Conservation (phyloP, 2,797 vertebrate species). For the Bovichtus variegatus region DNA sequence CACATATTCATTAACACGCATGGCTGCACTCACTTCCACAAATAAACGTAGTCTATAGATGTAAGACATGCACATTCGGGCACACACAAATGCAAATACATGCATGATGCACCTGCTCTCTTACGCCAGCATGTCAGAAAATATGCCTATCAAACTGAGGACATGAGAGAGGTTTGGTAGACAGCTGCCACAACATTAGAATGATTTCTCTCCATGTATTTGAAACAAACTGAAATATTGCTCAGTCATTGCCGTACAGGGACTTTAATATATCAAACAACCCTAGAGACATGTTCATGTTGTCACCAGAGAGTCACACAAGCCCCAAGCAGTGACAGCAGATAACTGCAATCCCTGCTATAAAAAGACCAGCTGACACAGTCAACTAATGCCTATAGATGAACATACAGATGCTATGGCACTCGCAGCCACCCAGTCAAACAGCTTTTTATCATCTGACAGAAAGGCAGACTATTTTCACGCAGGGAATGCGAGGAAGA, state of each 20-base stretch:
- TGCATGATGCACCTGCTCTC: conserved; percentile 33
- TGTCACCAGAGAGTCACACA: conserved; percentile 57
- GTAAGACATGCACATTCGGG: conserved; percentile 10
- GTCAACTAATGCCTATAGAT: conserved; percentile 65
- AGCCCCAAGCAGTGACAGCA: conserved; percentile 58
- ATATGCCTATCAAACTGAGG: conserved; percentile 10
- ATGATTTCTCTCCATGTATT: background rate
- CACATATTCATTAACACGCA: conserved; percentile 78
- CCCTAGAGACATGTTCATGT: conserved; percentile 26
- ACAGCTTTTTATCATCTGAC: conserved; percentile 22
- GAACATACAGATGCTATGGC: conserved; percentile 54
- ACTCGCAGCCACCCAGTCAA: conserved; percentile 18
- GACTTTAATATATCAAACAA: conserved; percentile 23
- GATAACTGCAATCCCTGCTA: conserved; percentile 68
- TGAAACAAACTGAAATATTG: conserved; percentile 17
- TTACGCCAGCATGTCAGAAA: conserved; percentile 1
- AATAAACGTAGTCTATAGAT: conserved; percentile 61
- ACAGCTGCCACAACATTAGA: background rate
- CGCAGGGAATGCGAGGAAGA: conserved; percentile 25
- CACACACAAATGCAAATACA: conserved; percentile 37
- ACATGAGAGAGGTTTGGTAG: background rate
- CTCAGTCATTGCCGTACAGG: conserved; percentile 1
- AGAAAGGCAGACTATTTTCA: conserved; percentile 32
- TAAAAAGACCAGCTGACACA: conserved; percentile 77
- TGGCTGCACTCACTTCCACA: conserved; percentile 76